Percentiles rank a stretch among this genome's conserved stretches.
These are phyloP conservation scores for Campylorhamphus procurvoides DNA, from an alignment of 2,113 vertebrate species.

Conservation along the genomic window DNA sequence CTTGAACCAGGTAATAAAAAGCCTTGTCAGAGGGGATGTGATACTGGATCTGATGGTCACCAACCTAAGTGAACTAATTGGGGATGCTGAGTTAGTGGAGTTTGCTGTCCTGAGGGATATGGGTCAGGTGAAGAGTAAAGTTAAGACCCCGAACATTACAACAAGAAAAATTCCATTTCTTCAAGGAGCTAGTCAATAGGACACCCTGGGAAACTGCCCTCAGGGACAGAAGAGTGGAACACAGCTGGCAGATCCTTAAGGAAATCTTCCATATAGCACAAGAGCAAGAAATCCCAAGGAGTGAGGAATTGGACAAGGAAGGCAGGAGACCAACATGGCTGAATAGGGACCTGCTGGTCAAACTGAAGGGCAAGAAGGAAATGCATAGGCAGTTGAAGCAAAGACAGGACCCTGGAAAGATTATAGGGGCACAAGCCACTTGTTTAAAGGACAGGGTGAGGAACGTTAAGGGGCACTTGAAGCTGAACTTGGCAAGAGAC, in stretches of 20 bases:
- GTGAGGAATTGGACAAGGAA: neutral
- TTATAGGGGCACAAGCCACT: neutral
- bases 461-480: neutral
- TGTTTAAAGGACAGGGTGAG: neutral
- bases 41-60: neutral
- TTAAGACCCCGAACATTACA: neutral
- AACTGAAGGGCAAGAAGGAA: neutral
- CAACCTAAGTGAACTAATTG: neutral
- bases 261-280: neutral
- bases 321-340: neutral
- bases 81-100: neutral
- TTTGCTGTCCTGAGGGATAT: neutral
- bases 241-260: neutral
- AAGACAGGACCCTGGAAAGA: neutral
- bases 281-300: no score
- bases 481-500: neutral
- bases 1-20: neutral
- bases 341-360: neutral
- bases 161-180: neutral
- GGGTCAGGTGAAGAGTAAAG: neutral
- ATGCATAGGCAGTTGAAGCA: neutral
- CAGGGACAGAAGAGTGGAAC: neutral
- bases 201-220: neutral
- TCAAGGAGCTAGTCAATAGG: neutral
- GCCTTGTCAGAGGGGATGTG: neutral